A percentile compares a stretch with the other conserved stretches of the same genome.
phyloP scores from a whole-genome alignment of 2,113 vertebrate genomes.

The Pterocles orientalis region DNA sequence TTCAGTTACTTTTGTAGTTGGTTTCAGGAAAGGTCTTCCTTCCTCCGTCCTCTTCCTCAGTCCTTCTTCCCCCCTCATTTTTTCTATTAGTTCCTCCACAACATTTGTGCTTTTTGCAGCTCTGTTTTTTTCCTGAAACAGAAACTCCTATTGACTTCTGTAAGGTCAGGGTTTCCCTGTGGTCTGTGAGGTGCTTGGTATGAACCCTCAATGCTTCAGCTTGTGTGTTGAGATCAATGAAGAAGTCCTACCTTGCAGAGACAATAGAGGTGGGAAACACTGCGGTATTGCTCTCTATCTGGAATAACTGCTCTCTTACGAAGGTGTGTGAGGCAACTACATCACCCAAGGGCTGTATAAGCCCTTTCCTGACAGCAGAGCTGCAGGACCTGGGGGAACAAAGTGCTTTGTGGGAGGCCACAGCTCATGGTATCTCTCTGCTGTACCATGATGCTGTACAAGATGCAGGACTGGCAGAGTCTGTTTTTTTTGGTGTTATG shows the following conservation, averaged over 20 bases:
- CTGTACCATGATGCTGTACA: neutral
- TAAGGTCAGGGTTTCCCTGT: neutral
- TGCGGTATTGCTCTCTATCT: neutral
- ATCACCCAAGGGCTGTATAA: neutral
- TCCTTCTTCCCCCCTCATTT: rapidly evolving
- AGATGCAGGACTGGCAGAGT: neutral
- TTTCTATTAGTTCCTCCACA: neutral
- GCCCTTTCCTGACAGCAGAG: neutral
- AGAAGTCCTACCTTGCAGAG: neutral
- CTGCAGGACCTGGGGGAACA: rapidly evolving
- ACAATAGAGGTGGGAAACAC: neutral
- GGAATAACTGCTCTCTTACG: neutral
- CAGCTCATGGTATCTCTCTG: rapidly evolving
- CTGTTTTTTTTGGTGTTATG: neutral
- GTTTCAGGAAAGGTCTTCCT: neutral
- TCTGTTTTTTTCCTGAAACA: neutral
- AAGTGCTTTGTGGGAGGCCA: neutral
- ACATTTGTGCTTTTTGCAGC: neutral
- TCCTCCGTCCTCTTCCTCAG: too few relatives aligned
- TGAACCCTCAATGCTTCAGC: neutral
- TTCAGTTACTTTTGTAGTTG: neutral
- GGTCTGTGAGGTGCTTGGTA: rapidly evolving
- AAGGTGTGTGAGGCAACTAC: neutral
- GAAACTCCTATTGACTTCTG: neutral
- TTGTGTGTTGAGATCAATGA: rapidly evolving